Conservation (phyloP, 2,113 vertebrate species). For the Nestor notabilis region DNA sequence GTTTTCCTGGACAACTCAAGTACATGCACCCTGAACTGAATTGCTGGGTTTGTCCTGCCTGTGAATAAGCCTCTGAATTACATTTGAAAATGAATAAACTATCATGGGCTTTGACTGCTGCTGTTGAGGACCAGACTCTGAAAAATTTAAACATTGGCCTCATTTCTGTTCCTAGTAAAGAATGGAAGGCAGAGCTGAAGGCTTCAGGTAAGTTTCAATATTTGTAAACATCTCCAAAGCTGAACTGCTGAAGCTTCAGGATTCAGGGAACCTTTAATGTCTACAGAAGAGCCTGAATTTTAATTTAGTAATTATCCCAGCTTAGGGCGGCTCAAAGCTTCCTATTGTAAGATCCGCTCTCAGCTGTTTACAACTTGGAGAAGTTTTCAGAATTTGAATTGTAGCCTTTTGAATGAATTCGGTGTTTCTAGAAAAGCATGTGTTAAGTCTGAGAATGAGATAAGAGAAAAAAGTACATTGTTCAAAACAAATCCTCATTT, state of each 20-base stretch:
- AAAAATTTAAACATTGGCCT: not conserved
- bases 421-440: not conserved
- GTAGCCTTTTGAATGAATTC: not conserved
- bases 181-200: not conserved
- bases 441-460: not conserved
- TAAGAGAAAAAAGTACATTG: not conserved
- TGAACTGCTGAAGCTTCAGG: not conserved
- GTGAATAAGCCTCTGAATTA: constrained; percentile 1
- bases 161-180: not conserved
- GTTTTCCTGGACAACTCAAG: not conserved
- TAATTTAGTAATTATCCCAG: not conserved
- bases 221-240: not conserved
- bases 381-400: not conserved
- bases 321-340: not conserved
- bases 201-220: not conserved
- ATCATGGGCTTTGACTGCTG: not conserved
- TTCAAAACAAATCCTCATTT: not conserved
- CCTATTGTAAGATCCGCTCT: not conserved
- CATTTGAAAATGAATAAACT: not conserved
- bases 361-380: not conserved
- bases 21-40: not conserved
- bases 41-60: not conserved
- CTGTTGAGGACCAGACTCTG: not conserved
- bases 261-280: not conserved
- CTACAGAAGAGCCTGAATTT: not conserved